Evolutionary conservation across 2,888 invertebrate species (phyloP).

Genomic region (Sarcophaga carnaria): DNA sequence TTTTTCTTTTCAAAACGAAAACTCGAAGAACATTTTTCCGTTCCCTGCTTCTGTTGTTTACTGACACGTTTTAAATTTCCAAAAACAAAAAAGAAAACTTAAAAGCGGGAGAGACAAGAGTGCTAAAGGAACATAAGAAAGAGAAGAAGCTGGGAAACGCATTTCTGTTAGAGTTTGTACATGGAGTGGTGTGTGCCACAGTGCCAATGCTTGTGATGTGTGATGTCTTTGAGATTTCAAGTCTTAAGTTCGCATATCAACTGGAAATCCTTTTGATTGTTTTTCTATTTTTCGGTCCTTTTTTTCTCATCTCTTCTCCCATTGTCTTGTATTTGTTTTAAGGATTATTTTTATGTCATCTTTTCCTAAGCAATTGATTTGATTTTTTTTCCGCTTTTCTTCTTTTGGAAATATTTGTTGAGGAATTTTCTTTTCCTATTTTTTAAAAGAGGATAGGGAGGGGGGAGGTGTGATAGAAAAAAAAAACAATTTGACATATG

Average conservation of each 20-base stretch:
- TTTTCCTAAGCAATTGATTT: neutral
- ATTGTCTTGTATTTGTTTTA: neutral
- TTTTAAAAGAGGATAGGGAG: too few relatives aligned
- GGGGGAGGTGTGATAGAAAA: neutral
- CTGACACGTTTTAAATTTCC: conserved; percentile 47
- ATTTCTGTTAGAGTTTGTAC: conserved; percentile 24
- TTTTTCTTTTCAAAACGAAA: neutral
- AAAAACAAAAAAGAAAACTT: neutral
- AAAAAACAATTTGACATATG: conserved; percentile 28
- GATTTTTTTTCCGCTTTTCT: too few relatives aligned
- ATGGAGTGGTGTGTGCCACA: too few relatives aligned
- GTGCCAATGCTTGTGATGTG: conserved; percentile 25
- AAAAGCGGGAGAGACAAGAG: conserved; percentile 3
- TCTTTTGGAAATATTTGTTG: too few relatives aligned
- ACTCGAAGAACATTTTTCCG: neutral
- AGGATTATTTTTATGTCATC: conserved; percentile 3
- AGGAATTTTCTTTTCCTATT: too few relatives aligned
- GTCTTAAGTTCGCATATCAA: conserved; percentile 35
- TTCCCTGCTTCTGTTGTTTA: conserved; percentile 13
- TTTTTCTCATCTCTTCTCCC: conserved; percentile 11
- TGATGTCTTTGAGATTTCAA: conserved; percentile 20
- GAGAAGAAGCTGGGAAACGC: neutral
- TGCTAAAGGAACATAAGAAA: neutral
- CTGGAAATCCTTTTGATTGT: conserved; percentile 38
- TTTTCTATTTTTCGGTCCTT: conserved; percentile 5